Conservation (phyloP, 2,797 vertebrate species). For the Glyptemys insculpta region DNA sequence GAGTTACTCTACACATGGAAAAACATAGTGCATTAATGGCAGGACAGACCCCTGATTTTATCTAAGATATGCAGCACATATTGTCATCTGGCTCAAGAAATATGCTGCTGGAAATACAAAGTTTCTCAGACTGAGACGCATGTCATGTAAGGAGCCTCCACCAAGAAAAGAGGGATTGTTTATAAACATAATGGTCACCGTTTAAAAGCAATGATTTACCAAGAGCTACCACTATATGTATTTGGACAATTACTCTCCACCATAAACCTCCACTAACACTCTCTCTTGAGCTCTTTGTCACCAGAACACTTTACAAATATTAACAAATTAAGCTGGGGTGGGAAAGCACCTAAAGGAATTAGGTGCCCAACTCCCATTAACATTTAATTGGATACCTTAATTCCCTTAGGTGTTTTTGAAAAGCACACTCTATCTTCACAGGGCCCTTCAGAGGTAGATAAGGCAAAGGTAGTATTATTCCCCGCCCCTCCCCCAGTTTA, state of each 20-base stretch:
- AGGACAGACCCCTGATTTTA: background rate
- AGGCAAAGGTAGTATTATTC: background rate
- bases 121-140: background rate
- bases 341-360: background rate
- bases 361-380: background rate
- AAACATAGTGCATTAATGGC: background rate
- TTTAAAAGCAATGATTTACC: background rate
- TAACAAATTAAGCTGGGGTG: background rate
- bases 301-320: background rate
- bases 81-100: background rate
- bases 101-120: background rate
- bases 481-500: background rate
- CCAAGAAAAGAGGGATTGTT: background rate
- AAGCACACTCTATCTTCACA: background rate
- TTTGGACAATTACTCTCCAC: background rate
- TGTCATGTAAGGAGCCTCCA: background rate
- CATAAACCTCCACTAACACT: fast-evolving
- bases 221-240: background rate
- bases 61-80: background rate
- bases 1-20: background rate
- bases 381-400: background rate
- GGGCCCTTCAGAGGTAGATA: fast-evolving
- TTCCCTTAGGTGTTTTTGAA: background rate
- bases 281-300: background rate
- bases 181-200: background rate